Conservation (phyloP, 2,797 vertebrate species). For the Cacajao melanocephalus region DNA sequence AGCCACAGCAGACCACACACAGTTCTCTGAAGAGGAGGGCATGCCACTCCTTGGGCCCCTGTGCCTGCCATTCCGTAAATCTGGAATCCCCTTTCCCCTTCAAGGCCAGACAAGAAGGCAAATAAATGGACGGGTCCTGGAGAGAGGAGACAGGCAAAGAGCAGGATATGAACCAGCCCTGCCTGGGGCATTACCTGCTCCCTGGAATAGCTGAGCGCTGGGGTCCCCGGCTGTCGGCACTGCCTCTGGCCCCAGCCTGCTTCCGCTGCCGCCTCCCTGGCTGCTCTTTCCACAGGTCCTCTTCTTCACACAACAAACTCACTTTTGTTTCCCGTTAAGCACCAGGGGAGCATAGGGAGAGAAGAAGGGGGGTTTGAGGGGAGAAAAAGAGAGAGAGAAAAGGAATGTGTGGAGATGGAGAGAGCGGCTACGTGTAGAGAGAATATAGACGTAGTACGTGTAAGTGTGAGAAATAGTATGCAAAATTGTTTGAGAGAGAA, state of each 20-base stretch:
- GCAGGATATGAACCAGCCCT: neutral
- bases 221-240: conserved; percentile 19
- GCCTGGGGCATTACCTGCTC: conserved; percentile 67
- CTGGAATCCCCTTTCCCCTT: neutral
- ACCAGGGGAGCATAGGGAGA: neutral
- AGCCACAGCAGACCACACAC: neutral
- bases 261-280: neutral
- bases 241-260: conserved; percentile 75
- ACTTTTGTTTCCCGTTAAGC: conserved; percentile 46
- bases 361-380: rapidly evolving
- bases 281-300: neutral
- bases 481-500: neutral
- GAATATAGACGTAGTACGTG: neutral
- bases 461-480: neutral
- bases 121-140: neutral
- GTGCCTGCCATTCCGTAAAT: neutral
- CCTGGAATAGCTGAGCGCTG: conserved; percentile 47
- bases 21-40: neutral
- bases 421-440: neutral
- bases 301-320: conserved; percentile 46
- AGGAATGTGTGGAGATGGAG: neutral
- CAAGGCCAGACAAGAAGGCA: conserved; percentile 6
- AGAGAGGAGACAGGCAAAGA: neutral
- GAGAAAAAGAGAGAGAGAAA: neutral
- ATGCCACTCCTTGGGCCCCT: neutral